Percentiles rank a stretch among this genome's conserved stretches.
phyloP scores from a whole-genome alignment of 2,797 vertebrate genomes.

The Darevskia mixta region DNA sequence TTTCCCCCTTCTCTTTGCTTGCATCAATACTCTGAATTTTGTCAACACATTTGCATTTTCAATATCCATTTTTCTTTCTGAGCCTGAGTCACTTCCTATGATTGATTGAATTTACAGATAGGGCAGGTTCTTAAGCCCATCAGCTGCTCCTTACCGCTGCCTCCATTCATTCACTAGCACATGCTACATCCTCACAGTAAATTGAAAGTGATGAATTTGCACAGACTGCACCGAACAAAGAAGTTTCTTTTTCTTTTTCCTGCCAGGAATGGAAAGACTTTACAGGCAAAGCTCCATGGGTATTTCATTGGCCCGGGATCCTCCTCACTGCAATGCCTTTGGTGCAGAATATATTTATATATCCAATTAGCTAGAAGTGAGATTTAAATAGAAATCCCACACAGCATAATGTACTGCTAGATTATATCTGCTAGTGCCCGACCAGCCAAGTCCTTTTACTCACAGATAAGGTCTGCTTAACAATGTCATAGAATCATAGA shows the following conservation, averaged over 20 bases:
- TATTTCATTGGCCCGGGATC: not conserved
- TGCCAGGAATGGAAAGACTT: not conserved
- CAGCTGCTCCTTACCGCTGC: constrained; percentile 1
- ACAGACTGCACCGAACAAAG: constrained; percentile 15
- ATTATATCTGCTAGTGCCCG: not conserved
- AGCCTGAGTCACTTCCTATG: constrained; percentile 22
- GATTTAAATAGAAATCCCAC: not conserved
- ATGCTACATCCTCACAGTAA: not conserved
- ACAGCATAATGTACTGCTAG: not conserved
- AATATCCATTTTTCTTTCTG: constrained; percentile 25
- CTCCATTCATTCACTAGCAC: constrained; percentile 6
- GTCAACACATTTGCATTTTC: constrained; percentile 33
- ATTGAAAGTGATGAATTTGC: constrained; percentile 12
- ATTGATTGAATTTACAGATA: constrained; percentile 36
- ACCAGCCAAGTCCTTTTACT: not conserved
- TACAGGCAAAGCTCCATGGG: not conserved
- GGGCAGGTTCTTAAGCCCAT: constrained; percentile 4
- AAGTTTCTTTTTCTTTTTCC: not conserved
- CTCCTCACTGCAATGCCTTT: not conserved
- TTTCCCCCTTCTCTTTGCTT: not conserved
- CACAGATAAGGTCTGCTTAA: not conserved
- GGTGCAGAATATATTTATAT: not conserved
- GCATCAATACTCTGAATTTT: constrained; percentile 12
- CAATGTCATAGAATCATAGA: not conserved
- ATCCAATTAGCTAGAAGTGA: not conserved